Base-by-base conservation (phyloP, 2,888 invertebrate genomes). In the Parnassius smintheus region DNA sequence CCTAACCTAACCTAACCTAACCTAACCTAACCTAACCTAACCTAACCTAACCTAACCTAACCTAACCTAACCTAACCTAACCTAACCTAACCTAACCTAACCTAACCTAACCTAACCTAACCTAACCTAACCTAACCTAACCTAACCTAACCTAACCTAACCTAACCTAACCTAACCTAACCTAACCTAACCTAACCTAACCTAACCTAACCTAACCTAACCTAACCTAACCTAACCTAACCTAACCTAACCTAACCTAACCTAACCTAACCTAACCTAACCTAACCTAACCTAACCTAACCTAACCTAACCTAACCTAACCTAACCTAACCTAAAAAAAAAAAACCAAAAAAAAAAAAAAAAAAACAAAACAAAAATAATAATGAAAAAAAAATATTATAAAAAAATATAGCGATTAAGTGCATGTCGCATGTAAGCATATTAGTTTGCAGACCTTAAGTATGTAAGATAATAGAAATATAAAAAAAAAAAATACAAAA, bases 1-100 rank as follows among this genome's bases (percentile, higher is more conserved):
- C 65, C 64, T 64, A 66, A 66, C 66, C 66, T 66, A 66, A 66
- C 66, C 65, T 61, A 65, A 65, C 65, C 65, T 65, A 65, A 65
- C 65, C 65, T 65, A 65, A 65, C 65, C 65, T 65, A 65, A 65
- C 65, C 65, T 65, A 65, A 65, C 65, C 65, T 65, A 65, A 65
- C 65, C 65, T 65, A 65, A 65, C 48, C 48, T 12, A 49, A 10
- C 48, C 48, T 49, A 49, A 49, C 48, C 48, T 49, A 49, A 49
- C 48, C 48, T 49, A 49, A 49, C 48, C 48, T 52, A 52, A 52
- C 52, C 52, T 52, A 52, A 52, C 52, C 52, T 52, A 52, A 52
- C 52, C 22, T 52, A 52, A 52, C 52, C 52, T 52, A 52, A 52
- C 52, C 52, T 52, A 52, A 52, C 52, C 52, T 22, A 52, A 52